These are phyloP conservation scores for Petaurus breviceps DNA, from an alignment of 2,113 vertebrate species.

Conservation along the genomic window DNA sequence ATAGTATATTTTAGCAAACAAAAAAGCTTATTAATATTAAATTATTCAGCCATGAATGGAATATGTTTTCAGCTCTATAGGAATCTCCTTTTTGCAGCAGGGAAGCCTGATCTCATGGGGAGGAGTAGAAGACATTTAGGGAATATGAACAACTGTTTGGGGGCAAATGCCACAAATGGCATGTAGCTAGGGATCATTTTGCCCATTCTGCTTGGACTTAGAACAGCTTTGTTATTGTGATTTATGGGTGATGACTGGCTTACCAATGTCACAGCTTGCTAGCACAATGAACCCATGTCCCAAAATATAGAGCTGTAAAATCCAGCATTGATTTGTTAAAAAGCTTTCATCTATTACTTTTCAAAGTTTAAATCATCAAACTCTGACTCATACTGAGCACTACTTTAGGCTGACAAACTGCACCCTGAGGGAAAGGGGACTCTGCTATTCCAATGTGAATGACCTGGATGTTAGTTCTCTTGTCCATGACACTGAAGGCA, in stretches of 20 bases:
- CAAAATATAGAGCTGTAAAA: neutral
- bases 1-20: neutral
- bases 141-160: conserved; percentile 5
- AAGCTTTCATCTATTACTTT: conserved; percentile 21
- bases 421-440: neutral
- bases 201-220: neutral
- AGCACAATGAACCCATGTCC: conserved; percentile 19
- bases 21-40: conserved; percentile 19
- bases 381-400: neutral
- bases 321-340: neutral
- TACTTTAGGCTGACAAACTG: neutral
- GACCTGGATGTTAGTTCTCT: conserved; percentile 13
- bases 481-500: too few relatives aligned
- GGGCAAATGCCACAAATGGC: neutral
- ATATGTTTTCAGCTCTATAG: neutral
- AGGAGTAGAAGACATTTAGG: neutral
- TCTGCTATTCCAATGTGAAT: neutral
- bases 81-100: neutral
- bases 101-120: neutral
- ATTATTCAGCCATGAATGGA: neutral
- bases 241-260: neutral
- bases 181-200: neutral
- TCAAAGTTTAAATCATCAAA: conserved; percentile 10
- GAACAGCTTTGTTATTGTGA: neutral
- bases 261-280: neutral